Evolutionary conservation across 2,888 invertebrate genomes (phyloP).

Genomic region (Zaprionus lineosus): DNA sequence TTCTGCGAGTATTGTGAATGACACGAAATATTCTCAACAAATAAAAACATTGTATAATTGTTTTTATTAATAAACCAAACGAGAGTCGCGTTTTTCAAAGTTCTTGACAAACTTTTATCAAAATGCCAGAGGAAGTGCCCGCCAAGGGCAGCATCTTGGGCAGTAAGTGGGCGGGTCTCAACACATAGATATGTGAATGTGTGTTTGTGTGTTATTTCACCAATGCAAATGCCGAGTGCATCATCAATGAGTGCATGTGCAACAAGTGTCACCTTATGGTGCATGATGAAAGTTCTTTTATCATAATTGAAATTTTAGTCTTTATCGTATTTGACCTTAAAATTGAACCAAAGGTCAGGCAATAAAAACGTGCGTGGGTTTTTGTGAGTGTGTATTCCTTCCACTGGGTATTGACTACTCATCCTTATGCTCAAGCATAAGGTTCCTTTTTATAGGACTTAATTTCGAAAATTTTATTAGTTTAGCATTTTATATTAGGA

Average conservation of each 20-base stretch:
- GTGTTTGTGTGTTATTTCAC: slow-evolving; percentile 16
- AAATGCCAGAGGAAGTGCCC: slow-evolving; percentile 84
- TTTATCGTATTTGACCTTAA: slow-evolving; percentile 58
- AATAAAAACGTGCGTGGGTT: slow-evolving; percentile 22
- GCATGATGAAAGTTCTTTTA: slow-evolving; percentile 34
- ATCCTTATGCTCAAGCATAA: no score
- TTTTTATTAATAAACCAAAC: slow-evolving; percentile 21
- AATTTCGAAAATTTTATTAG: slow-evolving; percentile 14
- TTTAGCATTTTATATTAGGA: slow-evolving; percentile 11
- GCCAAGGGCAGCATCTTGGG: slow-evolving; percentile 85
- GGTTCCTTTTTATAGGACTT: no score
- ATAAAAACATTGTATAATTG: background rate
- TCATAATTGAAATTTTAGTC: slow-evolving; percentile 14
- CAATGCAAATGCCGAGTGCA: slow-evolving; percentile 55
- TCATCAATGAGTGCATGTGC: slow-evolving; percentile 51
- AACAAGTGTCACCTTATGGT: slow-evolving; percentile 55
- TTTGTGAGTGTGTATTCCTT: slow-evolving; percentile 42
- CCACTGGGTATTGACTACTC: no score
- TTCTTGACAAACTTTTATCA: slow-evolving; percentile 25
- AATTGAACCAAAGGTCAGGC: slow-evolving; percentile 54
- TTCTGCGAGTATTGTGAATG: background rate
- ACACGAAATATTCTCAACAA: background rate
- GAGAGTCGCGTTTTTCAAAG: no score
- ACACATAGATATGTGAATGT: background rate
- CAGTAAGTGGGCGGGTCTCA: slow-evolving; percentile 83